These are phyloP conservation scores for Hymenochirus boettgeri DNA, from an alignment of 2,113 vertebrate genomes.

Conservation along the genomic window DNA sequence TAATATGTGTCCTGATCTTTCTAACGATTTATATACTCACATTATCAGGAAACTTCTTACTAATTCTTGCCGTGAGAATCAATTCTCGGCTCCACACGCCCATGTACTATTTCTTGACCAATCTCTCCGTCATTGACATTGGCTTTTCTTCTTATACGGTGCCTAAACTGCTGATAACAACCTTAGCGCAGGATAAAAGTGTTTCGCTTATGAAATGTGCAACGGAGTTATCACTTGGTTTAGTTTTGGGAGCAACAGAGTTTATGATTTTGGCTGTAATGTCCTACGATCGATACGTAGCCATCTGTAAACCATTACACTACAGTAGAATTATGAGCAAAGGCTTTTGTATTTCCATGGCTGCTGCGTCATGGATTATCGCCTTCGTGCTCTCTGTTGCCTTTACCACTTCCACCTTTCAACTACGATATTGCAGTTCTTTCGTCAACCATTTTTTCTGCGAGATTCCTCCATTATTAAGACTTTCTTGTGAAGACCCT, in stretches of 20 bases:
- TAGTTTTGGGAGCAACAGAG: no score
- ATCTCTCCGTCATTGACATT: conserved; percentile 23
- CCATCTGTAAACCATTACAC: conserved; percentile 19
- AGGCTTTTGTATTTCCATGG: background rate
- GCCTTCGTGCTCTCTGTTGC: background rate
- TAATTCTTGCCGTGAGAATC: background rate
- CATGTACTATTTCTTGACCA: conserved; percentile 3
- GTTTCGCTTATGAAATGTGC: no score
- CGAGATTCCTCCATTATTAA: no score
- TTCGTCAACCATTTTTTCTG: no score
- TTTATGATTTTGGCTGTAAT: no score
- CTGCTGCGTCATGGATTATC: background rate
- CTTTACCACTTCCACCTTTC: background rate
- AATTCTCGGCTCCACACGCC: conserved; percentile 3
- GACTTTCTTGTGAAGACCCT: no score
- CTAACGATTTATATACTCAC: conserved; percentile 4
- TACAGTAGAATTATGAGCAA: conserved; percentile 5
- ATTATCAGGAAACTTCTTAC: background rate
- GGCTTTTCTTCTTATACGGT: conserved; percentile 1
- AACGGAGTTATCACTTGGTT: no score
- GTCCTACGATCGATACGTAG: background rate
- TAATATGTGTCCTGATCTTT: background rate
- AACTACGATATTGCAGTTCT: conserved; percentile 1
- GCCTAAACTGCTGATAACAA: background rate
- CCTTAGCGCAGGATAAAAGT: no score